Percentiles rank a stretch among this genome's conserved stretches.
Conservation (phyloP, 2,797 vertebrate species). For the Hydrolagus colliei region DNA sequence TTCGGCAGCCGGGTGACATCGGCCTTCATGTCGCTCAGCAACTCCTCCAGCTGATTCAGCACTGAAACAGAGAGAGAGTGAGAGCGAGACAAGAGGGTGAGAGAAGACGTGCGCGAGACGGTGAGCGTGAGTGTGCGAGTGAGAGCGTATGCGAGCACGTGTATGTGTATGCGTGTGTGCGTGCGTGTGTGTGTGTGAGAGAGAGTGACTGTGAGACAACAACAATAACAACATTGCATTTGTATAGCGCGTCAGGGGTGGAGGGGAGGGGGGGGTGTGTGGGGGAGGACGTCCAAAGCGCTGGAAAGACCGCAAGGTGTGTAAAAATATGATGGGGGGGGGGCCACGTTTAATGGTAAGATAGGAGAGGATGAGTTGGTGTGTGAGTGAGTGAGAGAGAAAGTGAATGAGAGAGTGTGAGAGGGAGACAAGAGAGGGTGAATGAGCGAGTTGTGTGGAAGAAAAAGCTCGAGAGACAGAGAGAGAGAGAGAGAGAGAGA, state of each 20-base stretch:
- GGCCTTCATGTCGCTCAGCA: conserved; percentile 96
- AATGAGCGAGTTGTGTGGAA: not conserved
- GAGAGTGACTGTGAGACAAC: not conserved
- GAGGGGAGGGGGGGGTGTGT: no score
- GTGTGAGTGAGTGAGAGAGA: not conserved
- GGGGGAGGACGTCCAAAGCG: no score
- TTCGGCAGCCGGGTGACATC: conserved; percentile 92
- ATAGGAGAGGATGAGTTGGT: no score
- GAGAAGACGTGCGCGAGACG: no score
- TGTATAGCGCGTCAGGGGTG: no score
- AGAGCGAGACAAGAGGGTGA: not conserved
- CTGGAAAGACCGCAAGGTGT: no score
- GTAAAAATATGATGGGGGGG: no score
- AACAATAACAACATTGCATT: not conserved
- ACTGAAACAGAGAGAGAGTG: conserved; percentile 55
- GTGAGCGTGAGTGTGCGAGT: no score
- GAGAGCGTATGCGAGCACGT: no score
- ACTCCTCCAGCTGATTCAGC: conserved; percentile 92
- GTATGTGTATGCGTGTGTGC: no score
- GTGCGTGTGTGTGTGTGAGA: not conserved
- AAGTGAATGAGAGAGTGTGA: not conserved
- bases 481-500: not conserved
- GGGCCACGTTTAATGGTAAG: no score
- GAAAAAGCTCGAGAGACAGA: not conserved
- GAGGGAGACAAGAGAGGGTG: not conserved